Percentiles rank a stretch among this genome's conserved stretches.
These are phyloP conservation scores for Xyrauchen texanus DNA, from an alignment of 2,113 vertebrate species.

Conservation along the genomic window DNA sequence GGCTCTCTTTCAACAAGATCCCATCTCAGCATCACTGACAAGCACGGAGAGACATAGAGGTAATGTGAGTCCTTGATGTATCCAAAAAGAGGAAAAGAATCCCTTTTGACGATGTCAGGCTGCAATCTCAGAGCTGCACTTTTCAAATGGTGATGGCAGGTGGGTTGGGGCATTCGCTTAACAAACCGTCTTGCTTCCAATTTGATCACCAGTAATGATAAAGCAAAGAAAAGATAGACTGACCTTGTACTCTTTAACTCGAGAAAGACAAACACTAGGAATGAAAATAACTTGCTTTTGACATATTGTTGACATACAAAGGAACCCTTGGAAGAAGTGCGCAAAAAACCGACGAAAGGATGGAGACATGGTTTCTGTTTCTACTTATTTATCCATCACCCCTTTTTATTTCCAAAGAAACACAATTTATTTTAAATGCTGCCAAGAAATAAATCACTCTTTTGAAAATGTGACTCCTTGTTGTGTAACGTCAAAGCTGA, in stretches of 20 bases:
- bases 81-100: constrained; percentile 21
- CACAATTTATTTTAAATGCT: too few species aligned
- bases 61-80: constrained; percentile 15
- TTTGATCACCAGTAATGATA: constrained; percentile 18
- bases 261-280: constrained; percentile 26
- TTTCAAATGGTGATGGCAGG: not conserved
- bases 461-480: too few species aligned
- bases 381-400: too few species aligned
- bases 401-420: too few species aligned
- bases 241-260: constrained; percentile 19
- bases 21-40: constrained; percentile 30
- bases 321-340: not conserved
- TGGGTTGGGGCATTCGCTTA: not conserved
- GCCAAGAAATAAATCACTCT: too few species aligned
- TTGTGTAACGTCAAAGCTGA: too few species aligned
- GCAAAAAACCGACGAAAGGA: too few species aligned
- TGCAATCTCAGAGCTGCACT: not conserved
- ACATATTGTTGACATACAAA: constrained; percentile 18
- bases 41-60: constrained; percentile 20
- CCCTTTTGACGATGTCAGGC: constrained; percentile 13
- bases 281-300: constrained; percentile 26
- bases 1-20: constrained; percentile 34
- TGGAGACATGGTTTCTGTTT: too few species aligned
- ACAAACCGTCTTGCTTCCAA: not conserved
- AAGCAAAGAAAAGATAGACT: not conserved